Base-by-base conservation (phyloP, 2,888 invertebrate species). In the Gasteruption jaculator region DNA sequence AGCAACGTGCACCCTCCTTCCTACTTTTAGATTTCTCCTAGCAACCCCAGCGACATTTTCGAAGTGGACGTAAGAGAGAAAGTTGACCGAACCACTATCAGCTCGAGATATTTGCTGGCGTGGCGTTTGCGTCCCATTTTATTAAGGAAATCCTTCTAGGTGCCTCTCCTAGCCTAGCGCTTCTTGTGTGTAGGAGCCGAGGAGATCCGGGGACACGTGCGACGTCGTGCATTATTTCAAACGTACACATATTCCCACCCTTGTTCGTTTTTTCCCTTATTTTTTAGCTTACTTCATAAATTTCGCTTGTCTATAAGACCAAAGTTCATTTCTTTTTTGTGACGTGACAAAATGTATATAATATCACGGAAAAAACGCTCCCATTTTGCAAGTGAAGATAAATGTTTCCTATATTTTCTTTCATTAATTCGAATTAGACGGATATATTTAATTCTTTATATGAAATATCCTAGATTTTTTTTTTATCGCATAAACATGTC, bases 61-160 rank as follows among this genome's bases (percentile, higher is more conserved):
- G 57, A 54, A 54, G 53, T 57, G 60, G 60, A 64, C 59, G 54
- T 50, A 44, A n/a, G n/a, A n/a, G n/a, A n/a, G n/a, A n/a, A 57
- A 63, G 65, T 60, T 66, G 66, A 65, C 65, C 65, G 53, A 59
- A 60, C 62, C 57, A 59, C 65, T 65, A 67, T 67, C 65, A 58
- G 62, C 65, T 53, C n/a, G n/a, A 56, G 65, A 67, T 67, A 67
- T 67, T 66, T 61, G 67, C 66, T 67, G 60, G 67, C 67, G 61
- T 58, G 61, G 67, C 67, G 57, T 66, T 67, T 63, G 63, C 63
- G 61, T 61, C 61, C 61, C 57, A 61, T 66, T 67, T 67, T 67
- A 67, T 67, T 66, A 67, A 66, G 66, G 60, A 66, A 67, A 67
- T 64, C 60, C 56, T 53, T 52, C 56, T 52, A 53, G 47, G 48